Conservation (phyloP, 2,113 vertebrate genomes). For the Archocentrus centrarchus region DNA sequence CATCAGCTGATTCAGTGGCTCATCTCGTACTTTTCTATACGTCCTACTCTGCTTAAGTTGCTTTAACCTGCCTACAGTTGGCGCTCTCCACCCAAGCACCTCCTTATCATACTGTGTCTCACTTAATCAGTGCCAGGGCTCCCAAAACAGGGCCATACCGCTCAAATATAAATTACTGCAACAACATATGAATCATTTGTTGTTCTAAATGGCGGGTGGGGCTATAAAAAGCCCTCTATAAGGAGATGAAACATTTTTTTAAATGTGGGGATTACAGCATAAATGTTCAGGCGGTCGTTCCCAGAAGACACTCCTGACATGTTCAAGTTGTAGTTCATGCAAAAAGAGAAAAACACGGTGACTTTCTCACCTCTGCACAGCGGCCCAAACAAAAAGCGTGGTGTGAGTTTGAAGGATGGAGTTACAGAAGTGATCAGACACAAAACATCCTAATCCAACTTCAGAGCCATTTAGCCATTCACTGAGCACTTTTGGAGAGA, state of each 20-base stretch:
- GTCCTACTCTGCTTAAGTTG: not conserved
- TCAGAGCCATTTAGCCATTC: constrained; percentile 10
- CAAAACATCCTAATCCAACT: not conserved
- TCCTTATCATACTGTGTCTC: not conserved
- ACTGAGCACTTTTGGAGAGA: not conserved
- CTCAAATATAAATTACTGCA: not conserved
- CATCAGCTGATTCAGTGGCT: not conserved
- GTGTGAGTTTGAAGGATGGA: not conserved
- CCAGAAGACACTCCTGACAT: too few species aligned
- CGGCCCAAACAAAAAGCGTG: not conserved
- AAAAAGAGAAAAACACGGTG: not conserved
- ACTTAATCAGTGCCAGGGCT: not conserved
- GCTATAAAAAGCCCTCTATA: not conserved
- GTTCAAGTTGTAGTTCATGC: too few species aligned
- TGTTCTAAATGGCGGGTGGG: not conserved
- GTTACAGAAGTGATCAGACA: not conserved
- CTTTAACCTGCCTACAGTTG: not conserved
- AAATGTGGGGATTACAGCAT: too few species aligned
- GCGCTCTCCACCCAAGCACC: not conserved
- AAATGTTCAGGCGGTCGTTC: too few species aligned
- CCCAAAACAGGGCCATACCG: not conserved
- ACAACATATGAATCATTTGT: not conserved
- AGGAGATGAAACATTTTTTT: too few species aligned
- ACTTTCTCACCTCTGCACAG: not conserved
- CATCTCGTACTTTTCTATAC: not conserved